Conservation (phyloP, 2,113 vertebrate species). For the Muscicapa adusta region DNA sequence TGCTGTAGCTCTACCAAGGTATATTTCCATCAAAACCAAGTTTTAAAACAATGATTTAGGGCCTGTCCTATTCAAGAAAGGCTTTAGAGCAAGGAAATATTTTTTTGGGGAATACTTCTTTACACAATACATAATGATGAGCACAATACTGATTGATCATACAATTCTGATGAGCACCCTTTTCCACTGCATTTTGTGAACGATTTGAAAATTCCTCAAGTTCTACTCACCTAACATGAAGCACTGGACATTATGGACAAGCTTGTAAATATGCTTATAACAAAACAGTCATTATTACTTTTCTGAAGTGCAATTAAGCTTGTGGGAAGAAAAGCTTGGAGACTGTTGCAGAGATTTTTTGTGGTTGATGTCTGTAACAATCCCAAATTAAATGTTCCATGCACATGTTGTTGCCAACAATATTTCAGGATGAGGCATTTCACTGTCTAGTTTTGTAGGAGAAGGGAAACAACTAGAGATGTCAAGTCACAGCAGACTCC, state of each 20-base stretch:
- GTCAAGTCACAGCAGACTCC: not conserved
- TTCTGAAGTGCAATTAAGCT: not conserved
- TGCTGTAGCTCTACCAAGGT: not conserved
- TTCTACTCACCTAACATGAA: not conserved
- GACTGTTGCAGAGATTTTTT: not conserved
- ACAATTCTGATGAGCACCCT: not conserved
- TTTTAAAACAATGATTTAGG: not conserved
- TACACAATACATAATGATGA: not conserved
- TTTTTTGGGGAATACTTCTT: not conserved
- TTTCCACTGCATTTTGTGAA: not conserved
- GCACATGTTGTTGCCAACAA: not conserved
- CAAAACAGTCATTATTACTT: not conserved
- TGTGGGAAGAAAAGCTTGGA: not conserved
- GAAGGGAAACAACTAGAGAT: not conserved
- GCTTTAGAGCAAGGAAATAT: not conserved
- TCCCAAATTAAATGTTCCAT: not conserved
- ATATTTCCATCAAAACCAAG: not conserved
- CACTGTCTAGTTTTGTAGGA: not conserved
- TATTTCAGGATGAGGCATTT: not conserved
- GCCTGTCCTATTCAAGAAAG: not conserved
- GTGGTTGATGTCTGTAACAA: not conserved
- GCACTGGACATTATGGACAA: not conserved
- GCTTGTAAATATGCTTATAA: not conserved
- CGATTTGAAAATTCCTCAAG: not conserved
- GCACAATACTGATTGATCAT: not conserved